These are phyloP conservation scores for Peromyscus nudipes DNA, from an alignment of 2,797 vertebrate species.

Conservation along the genomic window DNA sequence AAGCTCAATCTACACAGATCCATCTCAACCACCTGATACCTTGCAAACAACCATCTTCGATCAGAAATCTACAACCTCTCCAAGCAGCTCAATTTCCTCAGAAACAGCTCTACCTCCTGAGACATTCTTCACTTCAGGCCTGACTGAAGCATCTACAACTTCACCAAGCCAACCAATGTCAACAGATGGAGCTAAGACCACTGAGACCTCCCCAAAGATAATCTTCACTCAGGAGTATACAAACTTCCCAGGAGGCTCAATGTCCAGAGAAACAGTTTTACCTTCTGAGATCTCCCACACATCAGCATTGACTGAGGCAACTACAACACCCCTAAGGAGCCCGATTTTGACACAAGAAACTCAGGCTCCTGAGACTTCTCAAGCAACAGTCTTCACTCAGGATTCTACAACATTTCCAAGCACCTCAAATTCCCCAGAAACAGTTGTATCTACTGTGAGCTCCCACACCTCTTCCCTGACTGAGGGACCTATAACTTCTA, in stretches of 20 bases:
- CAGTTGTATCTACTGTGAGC: too few relatives aligned
- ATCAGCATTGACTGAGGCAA: too few relatives aligned
- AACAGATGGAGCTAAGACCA: accelerated
- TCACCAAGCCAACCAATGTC: background rate
- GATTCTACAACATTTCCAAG: too few relatives aligned
- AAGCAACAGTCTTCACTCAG: background rate
- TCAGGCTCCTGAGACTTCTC: too few relatives aligned
- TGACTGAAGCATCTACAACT: background rate
- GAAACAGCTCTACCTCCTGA: too few relatives aligned
- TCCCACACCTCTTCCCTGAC: too few relatives aligned
- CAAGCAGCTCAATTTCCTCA: background rate
- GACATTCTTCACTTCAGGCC: too few relatives aligned
- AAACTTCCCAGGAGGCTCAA: background rate
- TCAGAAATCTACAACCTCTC: background rate
- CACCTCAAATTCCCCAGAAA: too few relatives aligned
- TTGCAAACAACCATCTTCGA: too few relatives aligned
- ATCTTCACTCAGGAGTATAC: too few relatives aligned
- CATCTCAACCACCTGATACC: background rate
- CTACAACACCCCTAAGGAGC: background rate
- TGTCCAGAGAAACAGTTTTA: background rate
- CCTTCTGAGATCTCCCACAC: too few relatives aligned
- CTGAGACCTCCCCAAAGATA: too few relatives aligned
- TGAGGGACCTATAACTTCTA: background rate
- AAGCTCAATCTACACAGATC: background rate
- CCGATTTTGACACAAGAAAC: background rate